Base-by-base conservation (phyloP, 2,888 invertebrate genomes). In the Choristoneura rosaceana region DNA sequence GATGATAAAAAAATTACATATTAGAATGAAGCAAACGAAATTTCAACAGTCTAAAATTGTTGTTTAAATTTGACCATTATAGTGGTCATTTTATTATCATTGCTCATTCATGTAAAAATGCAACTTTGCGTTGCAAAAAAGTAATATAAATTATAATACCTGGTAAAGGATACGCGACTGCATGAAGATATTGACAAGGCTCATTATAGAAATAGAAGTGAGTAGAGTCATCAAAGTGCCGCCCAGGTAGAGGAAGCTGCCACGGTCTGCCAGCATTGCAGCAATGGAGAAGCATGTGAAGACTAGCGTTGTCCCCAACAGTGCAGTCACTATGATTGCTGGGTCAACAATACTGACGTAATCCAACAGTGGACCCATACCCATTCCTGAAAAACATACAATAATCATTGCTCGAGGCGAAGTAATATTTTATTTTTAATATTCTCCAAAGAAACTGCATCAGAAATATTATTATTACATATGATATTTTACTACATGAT, bases 201-300 rank as follows among this genome's bases (percentile, higher is more conserved):
- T 95, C 88, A 98, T 95, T 38, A 98, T 81, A 70, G 97, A 95
- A 94, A 99, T 95, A 68, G 97, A 96, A 76, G 97, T 96, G 64
- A 99, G 92, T 61, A 97, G 92, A 58, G 98, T 97, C 95, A 98
- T 96, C 77, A 99, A 94, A 73, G 97, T 96, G 80, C 98, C 99
- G 76, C 99, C 99, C 63, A 99, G 95, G 91, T 97, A 99, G 71
- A 99, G 94, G 96, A 96, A 99, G 85, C 96, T 96, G 77, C 99
- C 98, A 77, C 97, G 96, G 78, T 97, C 96, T 68, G 98, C 98
- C 79, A 98, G 94, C 87, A 99, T 95, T 4, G 99, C 96, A 67
- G 98, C 96, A 81, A 98, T 90, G 25, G 98, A 97, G 94, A 99
- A 98, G 82, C 98, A 98, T 15, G 97, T 96, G 91, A 99, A 99